These are phyloP conservation scores for Chiloscyllium plagiosum DNA, from an alignment of 2,113 vertebrate species.

Conservation along the genomic window DNA sequence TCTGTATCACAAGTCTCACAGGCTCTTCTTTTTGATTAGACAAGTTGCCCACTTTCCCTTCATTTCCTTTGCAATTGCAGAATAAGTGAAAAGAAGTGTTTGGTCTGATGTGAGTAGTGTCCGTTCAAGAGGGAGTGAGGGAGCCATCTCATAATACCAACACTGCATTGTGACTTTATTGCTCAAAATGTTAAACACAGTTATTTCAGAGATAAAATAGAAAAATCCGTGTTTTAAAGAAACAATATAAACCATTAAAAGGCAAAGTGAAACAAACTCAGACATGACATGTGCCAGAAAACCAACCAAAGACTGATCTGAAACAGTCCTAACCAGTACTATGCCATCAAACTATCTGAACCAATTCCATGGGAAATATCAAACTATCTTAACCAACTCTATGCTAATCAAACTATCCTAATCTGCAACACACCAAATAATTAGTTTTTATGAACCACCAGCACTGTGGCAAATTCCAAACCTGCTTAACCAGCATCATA, in stretches of 20 bases:
- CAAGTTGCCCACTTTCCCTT: neutral
- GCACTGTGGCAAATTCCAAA: neutral
- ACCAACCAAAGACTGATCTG: neutral
- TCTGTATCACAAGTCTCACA: too few relatives aligned
- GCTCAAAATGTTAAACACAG: slow-evolving; percentile 32
- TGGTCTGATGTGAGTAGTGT: neutral
- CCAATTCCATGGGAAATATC: neutral
- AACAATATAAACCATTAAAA: neutral
- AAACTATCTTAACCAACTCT: neutral
- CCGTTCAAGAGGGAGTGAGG: neutral
- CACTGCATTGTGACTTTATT: slow-evolving; percentile 16
- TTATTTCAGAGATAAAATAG: slow-evolving; percentile 23
- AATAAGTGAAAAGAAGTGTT: neutral
- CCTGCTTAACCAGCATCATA: neutral
- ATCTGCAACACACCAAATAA: neutral
- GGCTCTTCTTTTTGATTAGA: neutral
- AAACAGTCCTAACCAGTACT: neutral
- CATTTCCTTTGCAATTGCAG: neutral
- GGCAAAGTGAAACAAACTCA: neutral
- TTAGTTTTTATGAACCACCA: neutral
- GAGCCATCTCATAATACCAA: neutral
- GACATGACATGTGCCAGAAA: too few relatives aligned
- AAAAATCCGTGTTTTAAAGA: slow-evolving; percentile 16
- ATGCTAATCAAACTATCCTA: neutral
- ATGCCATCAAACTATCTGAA: neutral